A percentile compares a stretch with the other conserved stretches of the same genome.
These are phyloP conservation scores for Albula goreensis DNA, from an alignment of 2,113 vertebrate species.

Conservation along the genomic window DNA sequence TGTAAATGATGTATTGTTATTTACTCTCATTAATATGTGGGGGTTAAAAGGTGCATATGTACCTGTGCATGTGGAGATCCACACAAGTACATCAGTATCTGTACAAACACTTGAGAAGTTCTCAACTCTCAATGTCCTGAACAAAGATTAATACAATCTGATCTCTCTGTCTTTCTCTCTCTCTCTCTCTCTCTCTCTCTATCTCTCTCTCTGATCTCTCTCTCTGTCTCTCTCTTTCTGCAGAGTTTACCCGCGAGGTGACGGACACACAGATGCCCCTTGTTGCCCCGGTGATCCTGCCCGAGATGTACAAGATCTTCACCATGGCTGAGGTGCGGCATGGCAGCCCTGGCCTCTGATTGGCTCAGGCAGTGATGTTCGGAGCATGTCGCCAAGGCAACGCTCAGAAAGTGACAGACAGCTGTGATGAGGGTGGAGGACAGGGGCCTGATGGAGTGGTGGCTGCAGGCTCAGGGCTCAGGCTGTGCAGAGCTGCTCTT, in stretches of 20 bases:
- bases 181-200: not conserved
- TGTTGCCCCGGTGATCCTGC: constrained; percentile 96
- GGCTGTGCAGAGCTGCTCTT: no score
- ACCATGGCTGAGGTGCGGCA: constrained; percentile 92
- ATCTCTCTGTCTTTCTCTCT: not conserved
- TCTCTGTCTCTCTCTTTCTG: not conserved
- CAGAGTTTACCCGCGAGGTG: constrained; percentile 96
- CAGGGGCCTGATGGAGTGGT: no score
- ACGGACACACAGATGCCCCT: constrained; percentile 96
- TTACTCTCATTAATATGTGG: no score
- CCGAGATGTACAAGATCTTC: constrained; percentile 99
- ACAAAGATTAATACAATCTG: no score
- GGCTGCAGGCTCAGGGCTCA: no score
- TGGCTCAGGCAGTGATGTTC: not conserved
- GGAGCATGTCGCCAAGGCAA: not conserved
- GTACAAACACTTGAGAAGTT: no score
- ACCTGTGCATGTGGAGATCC: no score
- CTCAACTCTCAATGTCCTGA: no score
- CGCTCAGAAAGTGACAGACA: not conserved
- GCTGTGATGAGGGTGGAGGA: not conserved
- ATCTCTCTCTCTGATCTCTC: not conserved
- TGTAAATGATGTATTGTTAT: no score
- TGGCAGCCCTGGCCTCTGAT: not conserved
- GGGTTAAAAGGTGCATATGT: no score
- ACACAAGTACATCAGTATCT: no score